phyloP scores from a whole-genome alignment of 2,113 vertebrate species.

The Clupea harengus region DNA sequence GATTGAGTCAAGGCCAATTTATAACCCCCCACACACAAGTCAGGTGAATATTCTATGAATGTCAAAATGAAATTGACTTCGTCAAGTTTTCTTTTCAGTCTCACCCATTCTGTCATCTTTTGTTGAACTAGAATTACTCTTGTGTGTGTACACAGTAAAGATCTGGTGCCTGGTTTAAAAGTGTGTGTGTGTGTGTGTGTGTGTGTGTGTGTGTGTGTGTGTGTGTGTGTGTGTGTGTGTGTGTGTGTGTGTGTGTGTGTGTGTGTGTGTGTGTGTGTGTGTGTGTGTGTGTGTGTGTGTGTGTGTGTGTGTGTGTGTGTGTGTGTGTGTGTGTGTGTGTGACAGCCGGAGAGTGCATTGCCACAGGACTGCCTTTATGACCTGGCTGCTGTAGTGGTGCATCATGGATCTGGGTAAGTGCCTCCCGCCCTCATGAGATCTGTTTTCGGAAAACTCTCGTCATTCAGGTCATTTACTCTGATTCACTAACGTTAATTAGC shows the following conservation, averaged over 20 bases:
- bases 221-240: too few relatives aligned
- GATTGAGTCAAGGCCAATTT: too few relatives aligned
- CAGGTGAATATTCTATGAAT: too few relatives aligned
- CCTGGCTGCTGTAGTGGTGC: conserved; percentile 92
- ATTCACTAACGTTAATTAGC: neutral
- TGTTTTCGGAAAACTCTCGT: neutral
- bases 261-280: neutral
- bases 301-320: conserved; percentile 19
- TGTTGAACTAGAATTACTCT: neutral
- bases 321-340: neutral
- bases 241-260: too few relatives aligned
- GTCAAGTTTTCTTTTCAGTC: too few relatives aligned
- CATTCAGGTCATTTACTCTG: neutral
- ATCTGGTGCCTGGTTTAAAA: too few relatives aligned
- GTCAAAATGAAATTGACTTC: too few relatives aligned
- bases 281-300: conserved; percentile 13
- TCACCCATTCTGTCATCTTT: neutral
- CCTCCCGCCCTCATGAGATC: neutral
- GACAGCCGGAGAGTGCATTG: conserved; percentile 84
- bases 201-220: too few relatives aligned
- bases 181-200: too few relatives aligned
- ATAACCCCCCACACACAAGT: too few relatives aligned
- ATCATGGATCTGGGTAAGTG: conserved; percentile 97
- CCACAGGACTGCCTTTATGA: conserved; percentile 89
- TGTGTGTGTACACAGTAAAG: too few relatives aligned